Base-by-base conservation (phyloP, 2,888 invertebrate genomes). In the Drosophila planitibia region DNA sequence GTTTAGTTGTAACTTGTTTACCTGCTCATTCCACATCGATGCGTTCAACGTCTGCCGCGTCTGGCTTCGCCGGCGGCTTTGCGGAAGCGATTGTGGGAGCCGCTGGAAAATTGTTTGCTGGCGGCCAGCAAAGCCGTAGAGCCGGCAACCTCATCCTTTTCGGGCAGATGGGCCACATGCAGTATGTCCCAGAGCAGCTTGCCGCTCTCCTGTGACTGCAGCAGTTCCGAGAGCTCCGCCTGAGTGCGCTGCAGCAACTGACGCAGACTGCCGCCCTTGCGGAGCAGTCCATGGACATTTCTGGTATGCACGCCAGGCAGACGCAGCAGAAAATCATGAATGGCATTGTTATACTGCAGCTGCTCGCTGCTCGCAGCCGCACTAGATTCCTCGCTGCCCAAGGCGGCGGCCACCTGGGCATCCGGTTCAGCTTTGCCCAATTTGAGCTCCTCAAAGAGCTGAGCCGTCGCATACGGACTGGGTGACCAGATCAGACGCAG, bases 401-500 rank as follows among this genome's bases (percentile, higher is more conserved):
- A 94, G 4, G 96, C 95, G 16, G 96, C 94, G 0, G 98, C 97
- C 85, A 95, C 95, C 16, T 95, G 94, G 0, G 96, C 94, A 92
- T 96, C 96, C 0, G 99, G 99, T 92, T 99, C 97, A 28, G 95
- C 95, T 93, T 96, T 96, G 9, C 97, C 97, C 94, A 96, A 95
- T 96, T 99, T 99, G 1, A 99, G 94, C 93, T 99, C 98, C 91
- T 98, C 97, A 93, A 99, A 99, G 55, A 99, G 94, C 93, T 99
- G 98, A 0, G 99, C 98, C 0, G 98, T 98, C 47, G 98, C 98
- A 93, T 98, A 97, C 0, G 99, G 99, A 92, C 97, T 98, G 3
- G 98, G 98, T 16, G 99, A 99, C 99, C 99, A 99, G 41, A 99
- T 96, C 12, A 99, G 94, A 82, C 98, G 96, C 75, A 99, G 94